Conservation (phyloP, 2,888 invertebrate genomes). For the Hypomecis punctinalis region DNA sequence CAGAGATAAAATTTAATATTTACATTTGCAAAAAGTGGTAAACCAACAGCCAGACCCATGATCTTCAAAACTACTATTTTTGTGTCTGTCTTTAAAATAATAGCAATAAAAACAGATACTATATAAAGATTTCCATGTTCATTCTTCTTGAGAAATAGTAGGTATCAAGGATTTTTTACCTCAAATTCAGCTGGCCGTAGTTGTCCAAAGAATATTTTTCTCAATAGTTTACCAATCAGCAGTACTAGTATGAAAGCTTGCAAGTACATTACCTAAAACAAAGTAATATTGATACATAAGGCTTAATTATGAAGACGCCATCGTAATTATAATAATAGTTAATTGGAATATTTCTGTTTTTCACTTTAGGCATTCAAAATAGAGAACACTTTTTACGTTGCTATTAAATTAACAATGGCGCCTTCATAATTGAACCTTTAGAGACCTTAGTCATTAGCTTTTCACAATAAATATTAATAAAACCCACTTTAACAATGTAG, state of each 20-base stretch:
- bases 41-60: conserved; percentile 1
- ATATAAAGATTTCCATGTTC: not conserved
- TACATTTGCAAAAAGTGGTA: conserved; percentile 6
- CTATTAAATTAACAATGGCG: no score
- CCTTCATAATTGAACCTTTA: no score
- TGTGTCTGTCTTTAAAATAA: not conserved
- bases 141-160: conserved; percentile 45
- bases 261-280: conserved; percentile 96
- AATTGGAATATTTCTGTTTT: no score
- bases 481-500: no score
- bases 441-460: not conserved
- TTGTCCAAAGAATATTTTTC: conserved; percentile 98
- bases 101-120: not conserved
- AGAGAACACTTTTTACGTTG: no score
- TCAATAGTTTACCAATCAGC: conserved; percentile 95
- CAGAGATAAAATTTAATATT: no score
- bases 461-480: not conserved
- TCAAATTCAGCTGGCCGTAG: conserved; percentile 98
- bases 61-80: not conserved
- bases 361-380: no score
- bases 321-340: no score
- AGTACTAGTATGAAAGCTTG: conserved; percentile 98
- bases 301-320: no score
- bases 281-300: conserved; percentile 33
- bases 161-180: conserved; percentile 79